These are phyloP conservation scores for Tetragnatha montana DNA, from an alignment of 2,888 invertebrate species.

Conservation along the genomic window DNA sequence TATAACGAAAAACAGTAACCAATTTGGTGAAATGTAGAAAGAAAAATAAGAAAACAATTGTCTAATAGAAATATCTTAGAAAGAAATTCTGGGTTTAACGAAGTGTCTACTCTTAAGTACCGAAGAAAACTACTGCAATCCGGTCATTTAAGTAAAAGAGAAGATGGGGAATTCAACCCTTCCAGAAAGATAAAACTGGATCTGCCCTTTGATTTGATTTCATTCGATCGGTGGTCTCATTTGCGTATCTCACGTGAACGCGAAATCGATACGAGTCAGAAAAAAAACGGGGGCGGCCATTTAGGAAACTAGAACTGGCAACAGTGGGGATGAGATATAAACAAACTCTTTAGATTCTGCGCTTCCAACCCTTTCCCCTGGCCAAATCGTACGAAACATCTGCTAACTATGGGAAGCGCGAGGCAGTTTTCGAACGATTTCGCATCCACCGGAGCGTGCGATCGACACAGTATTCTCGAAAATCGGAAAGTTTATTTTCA, in stretches of 20 bases:
- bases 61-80: no score
- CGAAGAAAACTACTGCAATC: no score
- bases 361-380: slow-evolving; percentile 31
- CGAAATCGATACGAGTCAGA: slow-evolving; percentile 33
- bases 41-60: no score
- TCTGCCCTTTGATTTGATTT: background rate
- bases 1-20: no score
- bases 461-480: slow-evolving; percentile 12
- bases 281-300: slow-evolving; percentile 13
- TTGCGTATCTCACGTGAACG: slow-evolving; percentile 5
- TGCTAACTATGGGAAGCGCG: slow-evolving; percentile 13
- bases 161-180: background rate
- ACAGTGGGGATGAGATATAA: background rate
- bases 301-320: slow-evolving; percentile 3
- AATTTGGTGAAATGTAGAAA: no score
- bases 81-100: no score
- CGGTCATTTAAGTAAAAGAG: no score
- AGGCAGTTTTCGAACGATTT: slow-evolving; percentile 38
- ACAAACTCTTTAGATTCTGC: background rate
- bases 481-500: slow-evolving; percentile 30
- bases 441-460: slow-evolving; percentile 28
- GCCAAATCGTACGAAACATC: background rate
- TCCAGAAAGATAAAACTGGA: background rate
- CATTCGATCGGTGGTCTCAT: background rate
- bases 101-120: no score